Percentiles rank a stretch among this genome's conserved stretches.
Conservation (phyloP, 1,140 invertebrate species). For the Onthophagus taurus region DNA sequence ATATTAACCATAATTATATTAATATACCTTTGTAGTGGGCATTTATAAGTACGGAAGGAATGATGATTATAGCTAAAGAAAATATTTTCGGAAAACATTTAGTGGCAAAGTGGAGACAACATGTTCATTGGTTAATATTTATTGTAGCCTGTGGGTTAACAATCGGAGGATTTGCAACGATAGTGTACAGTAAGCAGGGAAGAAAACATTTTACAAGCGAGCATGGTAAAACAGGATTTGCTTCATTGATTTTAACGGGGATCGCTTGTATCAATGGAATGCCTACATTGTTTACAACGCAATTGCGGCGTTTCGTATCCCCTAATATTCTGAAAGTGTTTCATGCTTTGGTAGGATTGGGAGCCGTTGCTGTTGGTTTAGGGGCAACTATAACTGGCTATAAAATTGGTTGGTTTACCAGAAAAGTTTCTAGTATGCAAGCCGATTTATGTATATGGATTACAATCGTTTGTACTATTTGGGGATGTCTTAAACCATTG, state of each 20-base stretch:
- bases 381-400: constrained; percentile 2
- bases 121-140: constrained; percentile 3
- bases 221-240: constrained; percentile 4
- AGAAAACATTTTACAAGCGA: constrained; percentile 6
- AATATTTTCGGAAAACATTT: constrained; percentile 8
- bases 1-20: not conserved
- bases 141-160: constrained; percentile 4
- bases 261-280: constrained; percentile 6
- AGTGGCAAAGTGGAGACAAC: not conserved
- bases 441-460: not conserved
- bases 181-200: constrained; percentile 1
- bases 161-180: constrained; percentile 8
- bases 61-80: constrained; percentile 1
- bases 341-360: constrained; percentile 8
- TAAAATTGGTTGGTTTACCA: constrained; percentile 7
- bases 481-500: constrained; percentile 2
- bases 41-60: constrained; percentile 2
- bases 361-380: not conserved
- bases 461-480: constrained; percentile 5
- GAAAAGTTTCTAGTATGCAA: not conserved
- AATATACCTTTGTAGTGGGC: constrained; percentile 5
- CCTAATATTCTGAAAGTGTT: constrained; percentile 10
- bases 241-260: constrained; percentile 3
- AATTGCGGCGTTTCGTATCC: constrained; percentile 1
- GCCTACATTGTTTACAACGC: constrained; percentile 1